A percentile compares a stretch with the other conserved stretches of the same genome.
These are phyloP conservation scores for Sylvia borin DNA, from an alignment of 2,797 vertebrate genomes.

Conservation along the genomic window DNA sequence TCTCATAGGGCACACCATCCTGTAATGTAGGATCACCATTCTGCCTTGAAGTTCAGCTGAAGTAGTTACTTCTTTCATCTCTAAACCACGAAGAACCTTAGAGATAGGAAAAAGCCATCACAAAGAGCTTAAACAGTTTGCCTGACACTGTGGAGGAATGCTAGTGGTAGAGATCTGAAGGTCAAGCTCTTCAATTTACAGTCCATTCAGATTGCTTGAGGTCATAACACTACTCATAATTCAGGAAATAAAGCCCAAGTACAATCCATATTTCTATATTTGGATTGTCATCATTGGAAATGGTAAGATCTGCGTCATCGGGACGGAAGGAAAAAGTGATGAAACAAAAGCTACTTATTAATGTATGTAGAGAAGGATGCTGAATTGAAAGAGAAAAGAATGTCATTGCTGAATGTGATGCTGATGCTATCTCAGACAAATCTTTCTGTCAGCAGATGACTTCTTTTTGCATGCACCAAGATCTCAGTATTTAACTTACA, in stretches of 20 bases:
- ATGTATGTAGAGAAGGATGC: neutral
- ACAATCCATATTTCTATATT: neutral
- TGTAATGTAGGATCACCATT: neutral
- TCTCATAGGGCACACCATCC: neutral
- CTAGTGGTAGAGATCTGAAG: neutral
- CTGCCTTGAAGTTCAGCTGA: neutral
- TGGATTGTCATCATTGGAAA: neutral
- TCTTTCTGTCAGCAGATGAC: neutral
- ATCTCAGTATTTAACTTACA: neutral
- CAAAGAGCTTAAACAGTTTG: neutral
- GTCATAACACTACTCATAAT: neutral
- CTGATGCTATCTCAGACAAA: neutral
- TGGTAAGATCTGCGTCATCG: neutral
- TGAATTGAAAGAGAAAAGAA: neutral
- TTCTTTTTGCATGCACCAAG: neutral
- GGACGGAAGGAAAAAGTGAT: neutral
- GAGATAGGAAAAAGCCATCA: neutral
- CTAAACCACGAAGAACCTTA: neutral
- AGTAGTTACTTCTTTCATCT: neutral
- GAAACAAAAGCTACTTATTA: neutral
- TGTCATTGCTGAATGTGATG: neutral
- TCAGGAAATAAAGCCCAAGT: neutral
- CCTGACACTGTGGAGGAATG: neutral
- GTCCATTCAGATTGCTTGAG: neutral
- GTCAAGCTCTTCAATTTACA: neutral